Evolutionary conservation across 2,797 vertebrate genomes (phyloP).

Genomic region (Acanthornis magna): DNA sequence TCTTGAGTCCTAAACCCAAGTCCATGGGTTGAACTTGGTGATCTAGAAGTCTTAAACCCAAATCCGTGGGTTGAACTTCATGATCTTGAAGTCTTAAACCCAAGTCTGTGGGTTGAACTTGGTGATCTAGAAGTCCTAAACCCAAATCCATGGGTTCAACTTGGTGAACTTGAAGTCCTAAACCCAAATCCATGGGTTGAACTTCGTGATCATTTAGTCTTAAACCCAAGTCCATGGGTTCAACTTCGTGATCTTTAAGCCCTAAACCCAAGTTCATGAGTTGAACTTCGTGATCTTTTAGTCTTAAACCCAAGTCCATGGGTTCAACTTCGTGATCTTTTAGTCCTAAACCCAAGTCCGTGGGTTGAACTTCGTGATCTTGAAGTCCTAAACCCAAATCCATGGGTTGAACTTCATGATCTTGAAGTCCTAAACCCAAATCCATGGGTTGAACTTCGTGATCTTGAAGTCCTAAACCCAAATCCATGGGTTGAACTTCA

Average conservation of each 20-base stretch:
- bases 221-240: too few species aligned
- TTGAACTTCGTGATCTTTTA: not conserved
- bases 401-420: not conserved
- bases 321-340: not conserved
- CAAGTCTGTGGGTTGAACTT: too few species aligned
- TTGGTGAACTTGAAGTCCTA: fast-evolving
- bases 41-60: too few species aligned
- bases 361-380: too few species aligned
- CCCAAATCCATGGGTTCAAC: too few species aligned
- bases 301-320: too few species aligned
- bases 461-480: not conserved
- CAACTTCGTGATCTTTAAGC: fast-evolving
- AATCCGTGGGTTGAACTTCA: not conserved
- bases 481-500: too few species aligned
- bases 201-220: not conserved
- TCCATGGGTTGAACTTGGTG: not conserved
- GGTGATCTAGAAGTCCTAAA: not conserved
- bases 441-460: not conserved
- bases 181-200: too few species aligned
- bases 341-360: too few species aligned
- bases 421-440: too few species aligned
- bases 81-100: not conserved
- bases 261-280: too few species aligned
- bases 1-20: not conserved
- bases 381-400: not conserved